Conservation (phyloP, 2,888 invertebrate species). For the Torymus tubicola region DNA sequence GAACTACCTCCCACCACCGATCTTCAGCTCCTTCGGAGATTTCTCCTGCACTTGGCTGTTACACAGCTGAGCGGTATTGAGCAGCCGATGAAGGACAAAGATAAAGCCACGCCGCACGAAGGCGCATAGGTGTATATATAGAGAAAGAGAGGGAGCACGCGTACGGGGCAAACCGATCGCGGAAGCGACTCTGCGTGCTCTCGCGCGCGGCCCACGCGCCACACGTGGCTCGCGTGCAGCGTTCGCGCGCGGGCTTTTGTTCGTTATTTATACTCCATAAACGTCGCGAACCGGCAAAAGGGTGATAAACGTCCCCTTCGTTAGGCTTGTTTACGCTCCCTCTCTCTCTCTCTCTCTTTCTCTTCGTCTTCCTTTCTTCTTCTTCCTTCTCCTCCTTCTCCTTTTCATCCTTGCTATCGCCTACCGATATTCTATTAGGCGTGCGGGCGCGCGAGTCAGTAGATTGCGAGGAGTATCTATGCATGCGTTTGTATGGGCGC, state of each 20-base stretch:
- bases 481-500: too few species aligned
- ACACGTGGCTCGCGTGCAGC: too few species aligned
- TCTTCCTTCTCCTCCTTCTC: too few species aligned
- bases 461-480: too few species aligned
- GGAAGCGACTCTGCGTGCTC: constrained; percentile 31
- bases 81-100: constrained; percentile 13
- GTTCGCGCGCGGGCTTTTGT: constrained; percentile 29
- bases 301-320: constrained; percentile 56
- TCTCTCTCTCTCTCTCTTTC: neutral
- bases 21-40: too few species aligned
- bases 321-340: constrained; percentile 52
- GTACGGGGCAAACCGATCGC: constrained; percentile 18
- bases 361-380: neutral
- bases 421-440: too few species aligned
- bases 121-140: too few species aligned
- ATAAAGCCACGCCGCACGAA: neutral
- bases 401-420: too few species aligned
- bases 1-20: too few species aligned
- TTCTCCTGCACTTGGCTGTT: too few species aligned
- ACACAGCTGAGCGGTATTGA: too few species aligned
- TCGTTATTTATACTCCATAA: constrained; percentile 57
- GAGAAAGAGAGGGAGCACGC: constrained; percentile 10
- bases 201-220: neutral
- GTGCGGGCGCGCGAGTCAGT: too few species aligned
- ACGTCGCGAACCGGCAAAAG: constrained; percentile 37